A percentile compares a stretch with the other conserved stretches of the same genome.
These are phyloP conservation scores for Peromyscus leucopus DNA, from an alignment of 2,113 vertebrate genomes.

Conservation along the genomic window DNA sequence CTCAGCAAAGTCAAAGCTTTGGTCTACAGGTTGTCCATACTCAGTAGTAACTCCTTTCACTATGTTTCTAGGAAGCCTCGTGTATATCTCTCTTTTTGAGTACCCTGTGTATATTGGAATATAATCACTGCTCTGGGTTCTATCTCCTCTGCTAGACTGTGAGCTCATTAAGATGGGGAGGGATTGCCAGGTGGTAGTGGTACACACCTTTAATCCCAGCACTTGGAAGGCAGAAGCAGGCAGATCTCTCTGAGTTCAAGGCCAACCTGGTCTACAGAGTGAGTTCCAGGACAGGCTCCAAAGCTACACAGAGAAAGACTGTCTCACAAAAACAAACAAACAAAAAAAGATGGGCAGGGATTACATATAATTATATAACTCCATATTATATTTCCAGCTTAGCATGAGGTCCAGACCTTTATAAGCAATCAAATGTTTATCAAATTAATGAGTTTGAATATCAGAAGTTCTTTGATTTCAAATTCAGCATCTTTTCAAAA, in stretches of 20 bases:
- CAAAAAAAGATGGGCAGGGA: background rate
- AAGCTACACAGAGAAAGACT: no score
- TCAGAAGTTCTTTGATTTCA: slow-evolving; percentile 46
- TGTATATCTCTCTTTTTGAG: slow-evolving; percentile 1
- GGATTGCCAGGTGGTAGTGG: background rate
- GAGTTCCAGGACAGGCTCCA: no score
- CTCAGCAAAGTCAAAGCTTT: slow-evolving; percentile 12
- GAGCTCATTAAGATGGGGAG: slow-evolving; percentile 31
- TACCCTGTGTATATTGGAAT: slow-evolving; percentile 10
- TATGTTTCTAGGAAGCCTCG: background rate
- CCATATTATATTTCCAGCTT: slow-evolving; percentile 37
- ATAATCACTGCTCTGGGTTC: slow-evolving; percentile 49
- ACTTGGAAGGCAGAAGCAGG: no score
- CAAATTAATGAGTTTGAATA: slow-evolving; percentile 60
- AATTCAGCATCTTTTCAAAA: slow-evolving; percentile 17
- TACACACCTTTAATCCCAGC: no score
- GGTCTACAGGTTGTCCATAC: background rate
- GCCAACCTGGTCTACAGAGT: no score
- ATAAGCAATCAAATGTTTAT: slow-evolving; percentile 4
- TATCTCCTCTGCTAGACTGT: background rate
- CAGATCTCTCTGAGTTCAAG: no score
- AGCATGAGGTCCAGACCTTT: slow-evolving; percentile 33
- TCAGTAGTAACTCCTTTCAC: slow-evolving; percentile 6
- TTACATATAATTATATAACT: slow-evolving; percentile 45
- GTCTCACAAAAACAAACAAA: no score